Evolutionary conservation across 92 coral and sea anemone species (phyloP).

Genomic region (Porites divaricata): DNA sequence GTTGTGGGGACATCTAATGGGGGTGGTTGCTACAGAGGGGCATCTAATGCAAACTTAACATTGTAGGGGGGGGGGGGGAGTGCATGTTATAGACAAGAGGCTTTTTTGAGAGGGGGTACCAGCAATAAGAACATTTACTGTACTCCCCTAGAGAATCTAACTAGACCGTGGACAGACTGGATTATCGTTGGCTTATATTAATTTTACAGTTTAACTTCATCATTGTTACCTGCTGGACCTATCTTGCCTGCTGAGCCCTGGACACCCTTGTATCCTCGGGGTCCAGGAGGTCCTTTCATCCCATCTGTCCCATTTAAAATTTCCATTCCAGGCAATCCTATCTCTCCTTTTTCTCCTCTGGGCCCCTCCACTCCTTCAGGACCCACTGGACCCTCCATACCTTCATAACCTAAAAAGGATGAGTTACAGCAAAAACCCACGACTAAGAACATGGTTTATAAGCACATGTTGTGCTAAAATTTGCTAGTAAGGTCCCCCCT

Average conservation of each 20-base stretch:
- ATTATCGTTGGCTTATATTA: no score
- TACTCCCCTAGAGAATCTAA: no score
- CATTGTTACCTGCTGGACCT: constrained; percentile 49
- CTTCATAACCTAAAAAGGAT: constrained; percentile 13
- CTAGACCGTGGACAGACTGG: no score
- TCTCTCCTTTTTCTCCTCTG: constrained; percentile 51
- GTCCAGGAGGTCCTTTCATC: constrained; percentile 68
- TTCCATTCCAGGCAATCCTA: constrained; percentile 50
- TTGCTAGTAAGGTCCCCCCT: no score
- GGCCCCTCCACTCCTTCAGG: constrained; percentile 61
- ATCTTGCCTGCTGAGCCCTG: constrained; percentile 38
- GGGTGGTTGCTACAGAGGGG: no score
- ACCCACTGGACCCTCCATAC: constrained; percentile 56
- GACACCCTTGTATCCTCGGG: constrained; percentile 33
- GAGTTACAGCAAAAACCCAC: not conserved
- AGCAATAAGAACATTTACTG: no score
- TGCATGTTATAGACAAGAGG: no score
- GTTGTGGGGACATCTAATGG: no score
- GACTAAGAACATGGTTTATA: no score
- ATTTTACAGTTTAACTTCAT: not conserved
- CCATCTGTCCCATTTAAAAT: constrained; percentile 69
- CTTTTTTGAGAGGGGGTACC: no score
- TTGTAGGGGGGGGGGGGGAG: no score
- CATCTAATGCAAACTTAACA: no score
- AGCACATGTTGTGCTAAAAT: not conserved